Evolutionary conservation across 2,113 vertebrate genomes (phyloP).

Genomic region (Galemys pyrenaicus): DNA sequence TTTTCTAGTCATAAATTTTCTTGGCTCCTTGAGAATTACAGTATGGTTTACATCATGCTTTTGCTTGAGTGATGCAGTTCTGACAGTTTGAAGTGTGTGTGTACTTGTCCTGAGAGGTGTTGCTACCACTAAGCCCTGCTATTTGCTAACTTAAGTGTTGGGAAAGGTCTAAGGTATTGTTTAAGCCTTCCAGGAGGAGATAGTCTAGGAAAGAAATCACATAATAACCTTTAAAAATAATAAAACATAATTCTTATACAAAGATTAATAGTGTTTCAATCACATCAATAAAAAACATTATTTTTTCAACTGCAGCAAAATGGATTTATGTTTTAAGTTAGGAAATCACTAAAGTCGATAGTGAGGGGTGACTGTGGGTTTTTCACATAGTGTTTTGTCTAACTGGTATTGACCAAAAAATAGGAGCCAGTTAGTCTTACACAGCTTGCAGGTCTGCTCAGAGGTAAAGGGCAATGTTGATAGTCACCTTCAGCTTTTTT

Average conservation of each 20-base stretch:
- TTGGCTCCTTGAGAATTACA: neutral
- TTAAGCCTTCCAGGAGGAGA: neutral
- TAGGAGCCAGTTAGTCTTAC: neutral
- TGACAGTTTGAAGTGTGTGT: neutral
- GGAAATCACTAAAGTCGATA: neutral
- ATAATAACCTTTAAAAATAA: neutral
- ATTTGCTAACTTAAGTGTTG: neutral
- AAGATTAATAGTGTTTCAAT: conserved; percentile 1
- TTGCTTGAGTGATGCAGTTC: neutral
- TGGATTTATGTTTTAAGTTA: neutral
- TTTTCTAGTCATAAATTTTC: conserved; percentile 31
- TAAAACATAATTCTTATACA: neutral
- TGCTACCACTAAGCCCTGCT: neutral
- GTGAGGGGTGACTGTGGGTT: neutral
- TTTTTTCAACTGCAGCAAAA: neutral
- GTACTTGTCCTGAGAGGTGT: neutral
- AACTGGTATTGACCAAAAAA: neutral
- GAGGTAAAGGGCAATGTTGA: neutral
- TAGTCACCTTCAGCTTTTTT: neutral
- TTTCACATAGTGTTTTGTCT: neutral
- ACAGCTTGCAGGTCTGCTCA: neutral
- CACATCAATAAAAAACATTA: neutral
- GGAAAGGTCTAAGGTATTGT: neutral
- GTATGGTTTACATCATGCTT: neutral
- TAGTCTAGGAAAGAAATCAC: neutral